A percentile compares a stretch with the other conserved stretches of the same genome.
Evolutionary conservation across 2,888 invertebrate species (phyloP).

Genomic region (Pyrrhia umbra): DNA sequence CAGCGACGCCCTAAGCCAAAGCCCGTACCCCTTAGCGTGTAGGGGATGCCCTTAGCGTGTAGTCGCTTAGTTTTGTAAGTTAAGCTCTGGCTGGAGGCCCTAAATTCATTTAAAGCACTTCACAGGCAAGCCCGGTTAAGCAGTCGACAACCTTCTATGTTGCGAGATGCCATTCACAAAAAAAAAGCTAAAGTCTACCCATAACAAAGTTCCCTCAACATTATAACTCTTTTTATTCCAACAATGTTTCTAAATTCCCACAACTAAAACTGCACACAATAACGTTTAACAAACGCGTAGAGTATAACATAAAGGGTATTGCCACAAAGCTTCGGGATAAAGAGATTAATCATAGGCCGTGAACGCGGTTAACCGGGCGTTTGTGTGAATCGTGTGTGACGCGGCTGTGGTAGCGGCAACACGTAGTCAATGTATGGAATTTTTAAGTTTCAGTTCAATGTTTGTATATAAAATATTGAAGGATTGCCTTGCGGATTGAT

Average conservation of each 20-base stretch:
- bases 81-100: too few relatives aligned
- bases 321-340: slow-evolving; percentile 63
- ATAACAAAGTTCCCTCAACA: neutral
- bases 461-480: neutral
- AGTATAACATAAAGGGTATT: slow-evolving; percentile 55
- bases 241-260: neutral
- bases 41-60: too few relatives aligned
- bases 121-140: too few relatives aligned
- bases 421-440: slow-evolving; percentile 37
- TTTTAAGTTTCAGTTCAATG: slow-evolving; percentile 18
- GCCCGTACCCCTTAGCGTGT: too few relatives aligned
- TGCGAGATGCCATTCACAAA: too few relatives aligned
- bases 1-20: too few relatives aligned
- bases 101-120: too few relatives aligned
- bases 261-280: slow-evolving; percentile 27
- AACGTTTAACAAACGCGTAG: slow-evolving; percentile 39
- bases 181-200: too few relatives aligned
- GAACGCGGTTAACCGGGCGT: slow-evolving; percentile 62
- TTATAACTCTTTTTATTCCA: too few relatives aligned
- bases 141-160: too few relatives aligned
- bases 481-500: neutral
- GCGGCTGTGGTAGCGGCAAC: slow-evolving; percentile 37
- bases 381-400: slow-evolving; percentile 53
- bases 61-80: too few relatives aligned
- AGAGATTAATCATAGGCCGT: slow-evolving; percentile 69